These are phyloP conservation scores for Lates calcarifer DNA, from an alignment of 2,113 vertebrate species.

Conservation along the genomic window DNA sequence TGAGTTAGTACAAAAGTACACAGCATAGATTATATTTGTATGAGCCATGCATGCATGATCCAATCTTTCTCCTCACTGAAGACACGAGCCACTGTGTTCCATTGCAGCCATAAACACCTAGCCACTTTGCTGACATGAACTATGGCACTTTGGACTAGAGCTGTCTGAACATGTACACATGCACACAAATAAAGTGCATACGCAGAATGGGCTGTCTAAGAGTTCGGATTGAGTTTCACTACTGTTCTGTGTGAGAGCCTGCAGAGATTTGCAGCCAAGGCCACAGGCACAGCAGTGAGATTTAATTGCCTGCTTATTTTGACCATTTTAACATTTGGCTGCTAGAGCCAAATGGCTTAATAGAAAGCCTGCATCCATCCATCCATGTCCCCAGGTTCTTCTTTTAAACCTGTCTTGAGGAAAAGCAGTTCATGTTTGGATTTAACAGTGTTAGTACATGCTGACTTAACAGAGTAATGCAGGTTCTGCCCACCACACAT, in stretches of 20 bases:
- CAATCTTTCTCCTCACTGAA: constrained; percentile 15
- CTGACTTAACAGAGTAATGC: background rate
- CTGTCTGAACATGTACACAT: constrained; percentile 50
- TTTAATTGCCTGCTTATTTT: constrained; percentile 15
- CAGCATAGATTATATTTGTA: background rate
- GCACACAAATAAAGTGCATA: constrained; percentile 29
- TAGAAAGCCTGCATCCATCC: background rate
- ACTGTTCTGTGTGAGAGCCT: constrained; percentile 13
- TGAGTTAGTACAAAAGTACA: background rate
- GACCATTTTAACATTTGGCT: constrained; percentile 4
- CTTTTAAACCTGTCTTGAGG: background rate
- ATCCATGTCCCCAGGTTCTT: background rate
- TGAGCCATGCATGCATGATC: background rate
- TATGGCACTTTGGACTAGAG: constrained; percentile 44
- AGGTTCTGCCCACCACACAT: background rate
- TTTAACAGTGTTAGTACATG: background rate
- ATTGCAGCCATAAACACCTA: constrained; percentile 54
- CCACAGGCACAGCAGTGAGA: background rate
- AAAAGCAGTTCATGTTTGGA: background rate
- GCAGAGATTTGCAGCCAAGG: constrained; percentile 34
- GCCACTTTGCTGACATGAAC: constrained; percentile 51
- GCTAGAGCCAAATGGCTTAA: background rate
- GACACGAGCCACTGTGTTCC: constrained; percentile 27
- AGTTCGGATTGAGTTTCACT: constrained; percentile 42
- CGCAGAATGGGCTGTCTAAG: constrained; percentile 17